Evolutionary conservation across 2,113 vertebrate species (phyloP), one percentile per base, ranked within the genome.

Genomic region (Apeltes quadracus): DNA sequence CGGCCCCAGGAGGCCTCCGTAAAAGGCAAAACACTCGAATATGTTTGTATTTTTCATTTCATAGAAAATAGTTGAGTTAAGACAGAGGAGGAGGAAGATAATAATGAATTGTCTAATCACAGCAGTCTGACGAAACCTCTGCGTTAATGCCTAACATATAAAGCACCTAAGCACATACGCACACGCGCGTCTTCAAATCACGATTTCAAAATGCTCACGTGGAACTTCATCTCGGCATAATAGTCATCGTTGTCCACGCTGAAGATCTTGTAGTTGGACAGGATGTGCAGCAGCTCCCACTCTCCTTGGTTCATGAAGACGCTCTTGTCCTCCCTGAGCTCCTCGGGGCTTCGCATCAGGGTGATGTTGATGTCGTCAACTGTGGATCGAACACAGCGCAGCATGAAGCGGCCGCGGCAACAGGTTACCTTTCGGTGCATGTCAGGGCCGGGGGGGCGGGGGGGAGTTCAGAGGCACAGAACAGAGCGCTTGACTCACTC

Each of bases 281-380:
- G 94, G 6, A 99, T 88, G 0, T 94, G 94, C n/a, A 99, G 95
- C 34, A 99, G 90, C 90, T 99, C 98, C 98, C 98, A 99, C 84
- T 99, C 97, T 0, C 98, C 97, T 83, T 98, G 96, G 91, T 98
- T 99, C 95, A 98, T 97, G 93, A 99, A 99, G 81, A 99, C 82
- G 0, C 90, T 95, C 73, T 93, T 95, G 90, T 99, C 97, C 0
- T 93, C 91, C 80, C 93, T 95, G 75, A 99, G 95, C 71, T 94
- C 93, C 73, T 99, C 95, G 0, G 96, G 95, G 72, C 89, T 94
- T 66, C 97, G 92, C 95, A 95, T 96, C 88, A 99, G 89, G 1
- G 96, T 96, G 90, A 99, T 94, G 93, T 99, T 99, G 92, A 99
- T 95, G 89, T 99, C 98, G 20, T 94, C 94, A 83, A 97, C 98